Conservation (phyloP, 2,113 vertebrate species). For the Malurus melanocephalus region DNA sequence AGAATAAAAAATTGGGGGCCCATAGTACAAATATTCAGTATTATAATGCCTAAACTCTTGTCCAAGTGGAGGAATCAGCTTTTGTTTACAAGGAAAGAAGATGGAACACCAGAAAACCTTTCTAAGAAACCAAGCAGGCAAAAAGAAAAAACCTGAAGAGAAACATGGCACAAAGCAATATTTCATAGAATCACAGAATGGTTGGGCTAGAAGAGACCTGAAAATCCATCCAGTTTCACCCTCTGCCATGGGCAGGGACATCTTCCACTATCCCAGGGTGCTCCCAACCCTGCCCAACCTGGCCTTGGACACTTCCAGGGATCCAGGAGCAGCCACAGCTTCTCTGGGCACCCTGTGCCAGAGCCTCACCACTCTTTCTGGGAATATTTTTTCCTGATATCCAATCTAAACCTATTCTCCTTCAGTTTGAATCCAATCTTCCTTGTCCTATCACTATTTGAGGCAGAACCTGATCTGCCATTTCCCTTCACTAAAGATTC, state of each 20-base stretch:
- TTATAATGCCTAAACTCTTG: background rate
- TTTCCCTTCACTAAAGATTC: background rate
- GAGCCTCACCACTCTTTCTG: background rate
- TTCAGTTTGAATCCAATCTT: background rate
- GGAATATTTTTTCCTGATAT: too few relatives aligned
- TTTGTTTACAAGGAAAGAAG: background rate
- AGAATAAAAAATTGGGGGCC: background rate
- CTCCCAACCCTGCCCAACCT: background rate
- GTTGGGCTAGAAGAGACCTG: background rate
- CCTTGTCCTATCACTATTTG: background rate
- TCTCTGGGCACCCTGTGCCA: background rate
- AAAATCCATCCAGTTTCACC: background rate
- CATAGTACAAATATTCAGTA: background rate
- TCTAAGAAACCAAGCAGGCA: background rate
- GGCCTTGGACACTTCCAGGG: background rate
- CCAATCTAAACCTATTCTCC: background rate
- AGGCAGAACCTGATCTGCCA: background rate
- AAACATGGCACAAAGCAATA: background rate
- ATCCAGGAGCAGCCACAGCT: background rate
- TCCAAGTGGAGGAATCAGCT: background rate
- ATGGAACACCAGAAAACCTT: background rate
- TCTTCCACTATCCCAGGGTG: background rate
- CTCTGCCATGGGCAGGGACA: background rate
- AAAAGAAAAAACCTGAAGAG: background rate
- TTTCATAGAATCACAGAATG: background rate